These are phyloP conservation scores for Naja naja DNA, from an alignment of 2,113 vertebrate species.

Conservation along the genomic window DNA sequence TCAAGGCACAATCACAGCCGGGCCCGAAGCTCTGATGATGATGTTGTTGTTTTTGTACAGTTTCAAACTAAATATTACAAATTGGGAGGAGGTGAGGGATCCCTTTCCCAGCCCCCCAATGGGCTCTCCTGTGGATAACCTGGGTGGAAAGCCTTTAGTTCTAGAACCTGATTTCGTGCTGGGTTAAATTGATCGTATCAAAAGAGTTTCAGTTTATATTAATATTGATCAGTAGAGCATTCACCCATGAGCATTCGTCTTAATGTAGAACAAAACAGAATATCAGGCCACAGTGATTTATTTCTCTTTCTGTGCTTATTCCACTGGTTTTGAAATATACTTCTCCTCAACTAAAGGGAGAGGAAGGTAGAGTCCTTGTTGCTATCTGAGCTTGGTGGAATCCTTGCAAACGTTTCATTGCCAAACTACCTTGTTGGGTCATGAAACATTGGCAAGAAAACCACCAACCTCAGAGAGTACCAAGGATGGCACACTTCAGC, in stretches of 20 bases:
- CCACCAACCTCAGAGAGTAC: not conserved
- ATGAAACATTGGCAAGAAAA: not conserved
- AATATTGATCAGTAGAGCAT: not conserved
- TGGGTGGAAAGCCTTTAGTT: not conserved
- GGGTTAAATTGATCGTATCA: not conserved
- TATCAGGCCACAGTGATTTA: not conserved
- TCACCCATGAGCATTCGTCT: not conserved
- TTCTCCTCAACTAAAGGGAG: not conserved
- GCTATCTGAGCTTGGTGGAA: not conserved
- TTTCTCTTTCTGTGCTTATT: not conserved
- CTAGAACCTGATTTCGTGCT: not conserved
- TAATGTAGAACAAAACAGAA: not conserved
- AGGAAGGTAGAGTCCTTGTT: not conserved
- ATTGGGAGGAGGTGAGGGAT: not conserved
- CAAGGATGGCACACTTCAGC: not conserved
- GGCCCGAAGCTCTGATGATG: not conserved
- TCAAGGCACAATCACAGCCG: conserved; percentile 7
- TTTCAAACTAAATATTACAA: not conserved
- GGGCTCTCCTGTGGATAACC: not conserved
- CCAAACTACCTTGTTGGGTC: not conserved
- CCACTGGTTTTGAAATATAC: not conserved
- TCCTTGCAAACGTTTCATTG: not conserved
- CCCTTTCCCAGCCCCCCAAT: not conserved
- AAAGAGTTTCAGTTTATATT: not conserved
- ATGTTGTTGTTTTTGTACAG: not conserved